Conservation (phyloP, 2,888 invertebrate species). For the Tinea semifulvella region DNA sequence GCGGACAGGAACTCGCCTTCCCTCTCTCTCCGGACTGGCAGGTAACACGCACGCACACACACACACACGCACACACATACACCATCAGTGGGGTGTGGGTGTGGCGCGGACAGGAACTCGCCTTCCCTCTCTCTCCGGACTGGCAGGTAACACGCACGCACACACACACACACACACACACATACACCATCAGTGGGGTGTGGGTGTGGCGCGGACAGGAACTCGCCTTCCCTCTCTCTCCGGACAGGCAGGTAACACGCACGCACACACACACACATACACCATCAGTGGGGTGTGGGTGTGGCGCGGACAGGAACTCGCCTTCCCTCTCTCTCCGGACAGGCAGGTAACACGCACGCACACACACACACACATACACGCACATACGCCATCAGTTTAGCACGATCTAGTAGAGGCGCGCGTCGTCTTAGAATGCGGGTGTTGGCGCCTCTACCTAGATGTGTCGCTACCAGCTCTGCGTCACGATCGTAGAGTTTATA, state of each 20-base stretch:
- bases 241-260: too few species aligned
- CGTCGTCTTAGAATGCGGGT: too few species aligned
- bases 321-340: conserved; percentile 88
- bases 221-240: conserved; percentile 87
- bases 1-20: conserved; percentile 94
- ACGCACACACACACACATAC: too few species aligned
- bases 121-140: conserved; percentile 88
- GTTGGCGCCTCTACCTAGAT: too few species aligned
- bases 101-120: conserved; percentile 96
- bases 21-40: conserved; percentile 92
- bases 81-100: conserved; percentile 97
- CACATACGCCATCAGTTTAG: too few species aligned
- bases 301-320: conserved; percentile 96
- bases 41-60: conserved; percentile 23
- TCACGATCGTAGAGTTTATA: too few species aligned
- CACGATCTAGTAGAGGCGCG: too few species aligned
- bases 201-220: conserved; percentile 99
- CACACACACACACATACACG: too few species aligned
- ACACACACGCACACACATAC: conserved; percentile 19
- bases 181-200: conserved; percentile 92
- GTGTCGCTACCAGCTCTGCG: too few species aligned
- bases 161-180: too few species aligned
- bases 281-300: conserved; percentile 97
- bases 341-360: too few species aligned
- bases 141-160: too few species aligned